Evolutionary conservation across 2,113 vertebrate genomes (phyloP), one percentile per base, ranked within the genome.

Genomic region (Pseudorhombus dupliciocellatus): DNA sequence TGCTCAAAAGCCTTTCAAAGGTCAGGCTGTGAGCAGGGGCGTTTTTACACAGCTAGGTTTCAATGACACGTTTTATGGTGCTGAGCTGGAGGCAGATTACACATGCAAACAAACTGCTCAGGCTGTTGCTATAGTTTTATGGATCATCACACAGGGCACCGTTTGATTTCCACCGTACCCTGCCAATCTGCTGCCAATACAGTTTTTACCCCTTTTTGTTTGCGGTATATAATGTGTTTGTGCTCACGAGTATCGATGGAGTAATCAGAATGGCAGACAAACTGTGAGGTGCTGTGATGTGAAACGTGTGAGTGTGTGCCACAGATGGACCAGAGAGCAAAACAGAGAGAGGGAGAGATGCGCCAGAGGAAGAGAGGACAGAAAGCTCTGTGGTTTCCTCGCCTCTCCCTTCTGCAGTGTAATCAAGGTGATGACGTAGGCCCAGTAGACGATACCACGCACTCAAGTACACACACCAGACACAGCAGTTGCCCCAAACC

Each of bases 361-460:
- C 54, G 51, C 55, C 48, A 56, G 68, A 65, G 57, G 72, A 66
- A 70, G 59, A 75, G 74, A 72, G 73, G 56, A 3, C 40, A 52
- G 26, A 62, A 81, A 77, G 51, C 37, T 18, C 71, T 72, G 80
- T 86, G 90, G 85, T 90, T 93, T 91, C 90, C 89, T 92, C 56
- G 69, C 62, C 75, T 86, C 70, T 69, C 64, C 50, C 60, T 57
- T 80, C 34, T 73, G 79, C 77, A 71, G 72, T 83, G 64, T 67
- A 80, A 89, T 87, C 78, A 72, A 66, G 63, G 42, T 61, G 66
- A 73, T 91, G 87, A 91, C 76, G 81, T 83, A 88, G 60, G 71
- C 51, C 73, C 67, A 62, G 52, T 37, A 70, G 53, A 70, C 30
- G 46, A 74, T 60, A 51, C 53, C 31, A 78, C 66, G 66, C 72